Evolutionary conservation across 2,113 vertebrate genomes (phyloP).

Genomic region (Herpailurus yagouaroundi): DNA sequence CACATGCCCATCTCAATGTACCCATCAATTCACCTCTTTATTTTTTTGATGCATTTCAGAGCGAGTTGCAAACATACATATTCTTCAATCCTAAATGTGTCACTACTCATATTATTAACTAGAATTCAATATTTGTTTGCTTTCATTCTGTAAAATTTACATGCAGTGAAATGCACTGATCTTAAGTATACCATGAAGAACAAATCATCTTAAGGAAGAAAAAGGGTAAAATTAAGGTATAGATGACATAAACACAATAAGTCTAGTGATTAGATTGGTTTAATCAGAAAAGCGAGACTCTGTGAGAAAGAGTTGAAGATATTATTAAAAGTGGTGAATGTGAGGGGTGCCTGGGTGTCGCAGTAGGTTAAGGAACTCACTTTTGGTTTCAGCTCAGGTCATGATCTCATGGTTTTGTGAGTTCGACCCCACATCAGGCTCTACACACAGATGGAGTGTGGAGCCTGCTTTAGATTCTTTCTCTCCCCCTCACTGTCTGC

Average conservation of each 20-base stretch:
- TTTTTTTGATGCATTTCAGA: neutral
- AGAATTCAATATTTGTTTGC: neutral
- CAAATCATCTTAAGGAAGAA: neutral
- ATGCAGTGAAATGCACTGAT: neutral
- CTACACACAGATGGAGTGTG: too few relatives aligned
- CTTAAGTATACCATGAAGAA: neutral
- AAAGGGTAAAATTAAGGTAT: neutral
- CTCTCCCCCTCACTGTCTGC: too few relatives aligned
- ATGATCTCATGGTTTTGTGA: too few relatives aligned
- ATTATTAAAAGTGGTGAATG: neutral
- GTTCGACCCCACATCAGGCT: too few relatives aligned
- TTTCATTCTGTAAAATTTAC: neutral
- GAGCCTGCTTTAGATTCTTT: too few relatives aligned
- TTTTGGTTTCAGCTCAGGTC: too few relatives aligned
- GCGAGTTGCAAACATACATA: neutral
- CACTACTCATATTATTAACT: neutral
- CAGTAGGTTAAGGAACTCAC: too few relatives aligned
- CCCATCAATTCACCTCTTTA: neutral
- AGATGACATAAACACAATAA: neutral
- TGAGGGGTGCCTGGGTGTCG: neutral
- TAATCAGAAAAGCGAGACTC: neutral
- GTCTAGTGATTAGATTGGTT: neutral
- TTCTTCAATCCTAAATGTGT: neutral
- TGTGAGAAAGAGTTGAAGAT: neutral
- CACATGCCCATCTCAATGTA: neutral